Conservation (phyloP, 1,140 invertebrate genomes). For the Phymastichus coffea region DNA sequence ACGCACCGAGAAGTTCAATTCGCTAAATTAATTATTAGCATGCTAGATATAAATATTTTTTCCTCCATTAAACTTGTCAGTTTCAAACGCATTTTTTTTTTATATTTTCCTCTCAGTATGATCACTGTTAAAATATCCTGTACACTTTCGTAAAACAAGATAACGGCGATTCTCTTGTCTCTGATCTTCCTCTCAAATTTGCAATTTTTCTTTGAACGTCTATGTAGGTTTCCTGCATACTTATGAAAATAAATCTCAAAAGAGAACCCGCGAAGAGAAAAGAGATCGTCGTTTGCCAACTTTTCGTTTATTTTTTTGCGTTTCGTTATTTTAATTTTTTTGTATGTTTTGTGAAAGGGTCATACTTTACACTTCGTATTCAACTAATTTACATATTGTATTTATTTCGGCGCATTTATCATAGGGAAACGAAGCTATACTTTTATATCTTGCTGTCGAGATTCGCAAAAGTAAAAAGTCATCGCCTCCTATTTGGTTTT, state of each 20-base stretch:
- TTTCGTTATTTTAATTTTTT: slow-evolving; percentile 7
- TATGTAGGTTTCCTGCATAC: not conserved
- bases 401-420: slow-evolving; percentile 12
- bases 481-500: slow-evolving; percentile 17
- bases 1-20: slow-evolving; percentile 20
- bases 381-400: slow-evolving; percentile 10
- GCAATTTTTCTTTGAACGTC: not conserved
- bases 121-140: not conserved
- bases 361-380: slow-evolving; percentile 1
- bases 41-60: slow-evolving; percentile 25
- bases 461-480: slow-evolving; percentile 30
- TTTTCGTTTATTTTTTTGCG: not conserved
- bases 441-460: slow-evolving; percentile 12
- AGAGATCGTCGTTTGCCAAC: not conserved
- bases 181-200: not conserved
- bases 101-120: not conserved
- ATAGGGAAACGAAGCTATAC: slow-evolving; percentile 9
- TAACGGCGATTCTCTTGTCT: not conserved
- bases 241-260: slow-evolving; percentile 24
- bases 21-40: slow-evolving; percentile 11
- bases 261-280: not conserved
- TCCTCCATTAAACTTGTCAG: slow-evolving; percentile 25
- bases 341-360: not conserved
- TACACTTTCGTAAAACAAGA: slow-evolving; percentile 8
- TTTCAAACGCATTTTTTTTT: slow-evolving; percentile 10